These are phyloP conservation scores for Pteronotus mesoamericanus DNA, from an alignment of 2,797 vertebrate genomes.

Conservation along the genomic window DNA sequence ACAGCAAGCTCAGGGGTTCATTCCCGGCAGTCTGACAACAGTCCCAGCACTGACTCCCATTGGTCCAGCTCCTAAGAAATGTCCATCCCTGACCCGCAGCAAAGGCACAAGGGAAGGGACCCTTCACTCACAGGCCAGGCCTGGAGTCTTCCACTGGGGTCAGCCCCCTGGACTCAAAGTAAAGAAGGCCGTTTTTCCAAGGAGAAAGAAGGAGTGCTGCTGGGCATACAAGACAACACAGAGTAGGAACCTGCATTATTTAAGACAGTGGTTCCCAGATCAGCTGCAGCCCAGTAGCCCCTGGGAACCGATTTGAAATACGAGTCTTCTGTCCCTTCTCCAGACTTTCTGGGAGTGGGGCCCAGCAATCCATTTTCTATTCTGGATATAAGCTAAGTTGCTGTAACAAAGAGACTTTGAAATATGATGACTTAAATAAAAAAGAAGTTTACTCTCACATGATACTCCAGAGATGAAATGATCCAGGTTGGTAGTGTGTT, in stretches of 20 bases:
- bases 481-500: too few relatives aligned
- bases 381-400: background rate
- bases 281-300: background rate
- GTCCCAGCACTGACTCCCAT: background rate
- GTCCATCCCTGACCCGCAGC: background rate
- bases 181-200: background rate
- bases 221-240: background rate
- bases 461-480: background rate
- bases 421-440: background rate
- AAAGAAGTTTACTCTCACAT: background rate
- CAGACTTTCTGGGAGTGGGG: background rate
- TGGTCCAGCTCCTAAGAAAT: background rate
- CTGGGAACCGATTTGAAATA: background rate
- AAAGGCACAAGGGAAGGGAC: background rate
- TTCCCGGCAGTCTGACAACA: background rate
- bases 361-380: background rate
- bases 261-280: background rate
- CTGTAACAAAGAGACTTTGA: background rate
- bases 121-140: background rate
- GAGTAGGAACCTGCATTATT: background rate
- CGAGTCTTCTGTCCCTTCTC: background rate
- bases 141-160: background rate
- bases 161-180: background rate
- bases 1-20: background rate
- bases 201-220: background rate